Evolutionary conservation across 2,888 invertebrate genomes (phyloP), one percentile per base, ranked within the genome.

Genomic region (Drosophila incognita): DNA sequence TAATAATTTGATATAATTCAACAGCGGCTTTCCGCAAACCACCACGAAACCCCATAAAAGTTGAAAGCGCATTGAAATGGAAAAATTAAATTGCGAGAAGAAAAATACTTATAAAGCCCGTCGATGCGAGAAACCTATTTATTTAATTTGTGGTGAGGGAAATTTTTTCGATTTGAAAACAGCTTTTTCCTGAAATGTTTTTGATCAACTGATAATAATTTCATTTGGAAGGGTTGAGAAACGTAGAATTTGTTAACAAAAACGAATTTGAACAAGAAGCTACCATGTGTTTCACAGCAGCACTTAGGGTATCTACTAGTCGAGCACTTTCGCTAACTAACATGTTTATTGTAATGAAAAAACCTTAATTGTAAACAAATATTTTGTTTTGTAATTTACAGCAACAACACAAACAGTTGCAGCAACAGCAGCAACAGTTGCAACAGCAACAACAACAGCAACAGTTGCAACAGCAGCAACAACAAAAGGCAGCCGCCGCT

Each of bases 361-460:
- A 24, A 46, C 24, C 10, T 18, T 18, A 27, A 36, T 27, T 24
- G 3, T 29, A 29, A 58, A 7, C 15, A 60, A 29, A 15, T 57
- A 11, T 35, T 70, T 36, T 66, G 48, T 36, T 15, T 67, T 36
- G 61, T 52, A 36, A 36, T 49, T 79, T 66, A 13, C 77, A 92
- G 90, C 89, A 91, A 83, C 90, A 92, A 81, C 82, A 92, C 42
- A 85, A 83, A 71, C 68, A 89, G 57, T 73, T 89, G 83, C 84
- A 74, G 64, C 33, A 33, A 82, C 84, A 72, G 61, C 78, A 80
- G 46, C 76, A 87, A 81, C 63, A 87, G 33, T 72, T 84, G 78
- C 82, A 68, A 53, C 74, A 79, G 31, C 62, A 72, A n/a, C 74
- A 87, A 81, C 84, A 92, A 80, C 83, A 92, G 33, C 83, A 85